Base-by-base conservation (phyloP, 1,140 invertebrate species). In the Drosophila hydei region DNA sequence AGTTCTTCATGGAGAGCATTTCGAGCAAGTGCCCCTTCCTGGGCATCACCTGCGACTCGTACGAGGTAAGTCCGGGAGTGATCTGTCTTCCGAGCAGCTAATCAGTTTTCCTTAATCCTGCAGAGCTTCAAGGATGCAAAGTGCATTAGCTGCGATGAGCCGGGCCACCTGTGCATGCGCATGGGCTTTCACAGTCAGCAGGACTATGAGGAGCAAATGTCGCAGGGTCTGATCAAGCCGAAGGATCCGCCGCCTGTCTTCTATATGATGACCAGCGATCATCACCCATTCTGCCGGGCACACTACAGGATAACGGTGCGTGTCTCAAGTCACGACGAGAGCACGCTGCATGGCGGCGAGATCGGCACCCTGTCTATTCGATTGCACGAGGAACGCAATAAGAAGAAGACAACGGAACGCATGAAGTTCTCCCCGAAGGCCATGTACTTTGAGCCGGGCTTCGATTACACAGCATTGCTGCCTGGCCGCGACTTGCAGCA, bases 1-100 rank as follows among this genome's bases (percentile, higher is more conserved):
- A 97, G 74, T 96, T 95, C 79, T 98, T 97, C 87, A 96, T 94
- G 0, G 97, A 98, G 90, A 97, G 96, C 59, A 95, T 98, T 48
- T 95, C 95, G 12, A 93, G 94, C 1, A 85, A 92, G 1, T 98
- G 97, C 84, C 93, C 94, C 0, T 97, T 96, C 89, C 91, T 95
- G 64, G 94, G 94, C 0, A 94, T 97, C 33, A 94, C 95, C 19
- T 98, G 97, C 77, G 92, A 94, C 4, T 96, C 95, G n/a, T 97
- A 94, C 92, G 94, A 96, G 58, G 94, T 94, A 52, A 72, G 81
- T 75, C 16, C 0, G 3, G 4, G 14, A 14, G 6, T 9, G 40
- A 9, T 18, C 3, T 19, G 8, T 16, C 16, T 0, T 2, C 11
- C 33, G 12, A 1, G 11, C 11, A 8, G 18, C n/a, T 42, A 16